Evolutionary conservation across 92 coral and sea anemone species (phyloP).

Genomic region (Porites cylindrica): DNA sequence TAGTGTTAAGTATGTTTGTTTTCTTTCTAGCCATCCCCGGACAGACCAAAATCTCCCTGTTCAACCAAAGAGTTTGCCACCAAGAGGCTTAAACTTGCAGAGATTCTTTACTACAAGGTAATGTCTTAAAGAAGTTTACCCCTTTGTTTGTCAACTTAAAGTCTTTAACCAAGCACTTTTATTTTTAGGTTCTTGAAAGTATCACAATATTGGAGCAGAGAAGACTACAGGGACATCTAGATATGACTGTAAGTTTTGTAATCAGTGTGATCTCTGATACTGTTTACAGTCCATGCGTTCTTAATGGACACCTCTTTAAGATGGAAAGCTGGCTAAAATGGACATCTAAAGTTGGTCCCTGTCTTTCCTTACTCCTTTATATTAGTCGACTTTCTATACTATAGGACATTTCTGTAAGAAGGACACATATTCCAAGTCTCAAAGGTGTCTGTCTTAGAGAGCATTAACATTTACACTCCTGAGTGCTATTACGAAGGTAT

Average conservation of each 20-base stretch:
- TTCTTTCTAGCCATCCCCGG: constrained; percentile 84
- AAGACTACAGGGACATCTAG: constrained; percentile 91
- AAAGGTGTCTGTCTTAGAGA: no score
- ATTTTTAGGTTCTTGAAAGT: constrained; percentile 87
- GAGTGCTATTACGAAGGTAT: no score
- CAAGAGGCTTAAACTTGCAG: constrained; percentile 90
- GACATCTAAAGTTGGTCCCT: background rate
- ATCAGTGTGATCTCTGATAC: background rate
- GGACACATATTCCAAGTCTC: no score
- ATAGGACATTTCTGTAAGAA: no score
- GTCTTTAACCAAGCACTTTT: background rate
- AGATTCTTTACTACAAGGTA: constrained; percentile 93
- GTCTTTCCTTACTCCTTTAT: no score
- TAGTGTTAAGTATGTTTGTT: background rate
- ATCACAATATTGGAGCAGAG: constrained; percentile 85
- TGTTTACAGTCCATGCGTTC: background rate
- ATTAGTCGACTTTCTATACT: no score
- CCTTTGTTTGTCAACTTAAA: background rate
- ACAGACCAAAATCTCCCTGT: constrained; percentile 90
- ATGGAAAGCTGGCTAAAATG: no score
- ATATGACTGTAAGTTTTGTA: constrained; percentile 73
- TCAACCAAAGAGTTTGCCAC: constrained; percentile 96
- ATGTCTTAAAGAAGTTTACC: background rate
- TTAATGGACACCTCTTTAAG: no score
- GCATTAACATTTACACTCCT: no score